A percentile compares a stretch with the other conserved stretches of the same genome.
Conservation (phyloP, 2,797 vertebrate species). For the Channa striata region DNA sequence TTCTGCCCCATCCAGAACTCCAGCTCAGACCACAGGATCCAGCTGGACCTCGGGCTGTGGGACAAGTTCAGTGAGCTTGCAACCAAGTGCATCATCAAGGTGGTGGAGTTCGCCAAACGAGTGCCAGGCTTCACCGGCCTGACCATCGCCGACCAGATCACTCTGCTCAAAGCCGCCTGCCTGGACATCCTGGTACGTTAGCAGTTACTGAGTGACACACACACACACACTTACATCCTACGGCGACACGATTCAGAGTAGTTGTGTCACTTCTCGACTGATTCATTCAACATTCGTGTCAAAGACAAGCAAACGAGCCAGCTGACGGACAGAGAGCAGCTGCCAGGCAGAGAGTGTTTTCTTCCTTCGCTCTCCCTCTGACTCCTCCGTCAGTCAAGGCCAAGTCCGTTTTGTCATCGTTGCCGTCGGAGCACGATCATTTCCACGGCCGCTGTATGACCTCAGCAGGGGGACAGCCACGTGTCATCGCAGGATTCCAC, state of each 20-base stretch:
- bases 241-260: background rate
- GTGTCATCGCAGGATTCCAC: background rate
- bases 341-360: conserved; percentile 19
- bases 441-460: background rate
- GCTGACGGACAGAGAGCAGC: background rate
- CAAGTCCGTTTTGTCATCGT: background rate
- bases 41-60: conserved; percentile 95
- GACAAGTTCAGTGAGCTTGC: conserved; percentile 98
- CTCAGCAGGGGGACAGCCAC: background rate
- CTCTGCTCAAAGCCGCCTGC: conserved; percentile 95
- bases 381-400: conserved; percentile 13
- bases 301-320: conserved; percentile 6
- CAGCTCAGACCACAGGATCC: conserved; percentile 93
- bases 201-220: background rate
- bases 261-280: background rate
- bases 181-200: conserved; percentile 92
- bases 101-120: conserved; percentile 96
- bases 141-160: conserved; percentile 97
- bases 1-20: conserved; percentile 86
- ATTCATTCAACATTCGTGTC: background rate
- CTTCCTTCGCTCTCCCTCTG: conserved; percentile 28
- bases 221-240: background rate
- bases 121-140: conserved; percentile 94
- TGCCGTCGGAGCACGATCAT: background rate
- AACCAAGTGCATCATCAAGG: conserved; percentile 98